Conservation (phyloP, 1,140 invertebrate genomes). For the Berghia stephanieae region DNA sequence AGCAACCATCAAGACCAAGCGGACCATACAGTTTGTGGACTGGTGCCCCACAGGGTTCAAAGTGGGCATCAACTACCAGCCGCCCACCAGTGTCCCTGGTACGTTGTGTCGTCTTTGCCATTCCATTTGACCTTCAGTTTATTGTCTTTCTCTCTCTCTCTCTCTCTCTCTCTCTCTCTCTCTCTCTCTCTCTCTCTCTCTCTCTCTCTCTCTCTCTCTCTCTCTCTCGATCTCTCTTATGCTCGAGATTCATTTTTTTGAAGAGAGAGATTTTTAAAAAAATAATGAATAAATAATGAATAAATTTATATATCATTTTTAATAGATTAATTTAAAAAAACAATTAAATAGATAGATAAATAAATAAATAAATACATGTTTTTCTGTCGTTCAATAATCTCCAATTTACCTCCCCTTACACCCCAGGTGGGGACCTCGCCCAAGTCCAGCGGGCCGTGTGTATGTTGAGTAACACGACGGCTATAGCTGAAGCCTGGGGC, state of each 20-base stretch:
- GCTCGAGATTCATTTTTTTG: neutral
- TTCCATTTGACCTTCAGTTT: no score
- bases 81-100: constrained; percentile 65
- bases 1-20: constrained; percentile 35
- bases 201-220: neutral
- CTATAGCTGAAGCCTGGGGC: constrained; percentile 33
- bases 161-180: neutral
- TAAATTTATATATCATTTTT: neutral
- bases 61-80: no score
- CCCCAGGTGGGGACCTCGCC: constrained; percentile 72
- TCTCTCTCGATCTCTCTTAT: neutral
- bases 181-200: neutral
- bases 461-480: constrained; percentile 33
- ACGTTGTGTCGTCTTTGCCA: no score
- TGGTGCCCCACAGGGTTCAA: no score
- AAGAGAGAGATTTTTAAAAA: neutral
- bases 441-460: constrained; percentile 56
- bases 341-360: no score
- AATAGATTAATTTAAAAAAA: no score
- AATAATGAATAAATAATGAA: no score
- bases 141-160: constrained; percentile 1
- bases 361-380: no score
- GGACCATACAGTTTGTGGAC: no score
- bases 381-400: neutral
- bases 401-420: no score